A percentile compares a stretch with the other conserved stretches of the same genome.
Evolutionary conservation across 2,888 invertebrate species (phyloP).

Genomic region (Oxycera nigricornis): DNA sequence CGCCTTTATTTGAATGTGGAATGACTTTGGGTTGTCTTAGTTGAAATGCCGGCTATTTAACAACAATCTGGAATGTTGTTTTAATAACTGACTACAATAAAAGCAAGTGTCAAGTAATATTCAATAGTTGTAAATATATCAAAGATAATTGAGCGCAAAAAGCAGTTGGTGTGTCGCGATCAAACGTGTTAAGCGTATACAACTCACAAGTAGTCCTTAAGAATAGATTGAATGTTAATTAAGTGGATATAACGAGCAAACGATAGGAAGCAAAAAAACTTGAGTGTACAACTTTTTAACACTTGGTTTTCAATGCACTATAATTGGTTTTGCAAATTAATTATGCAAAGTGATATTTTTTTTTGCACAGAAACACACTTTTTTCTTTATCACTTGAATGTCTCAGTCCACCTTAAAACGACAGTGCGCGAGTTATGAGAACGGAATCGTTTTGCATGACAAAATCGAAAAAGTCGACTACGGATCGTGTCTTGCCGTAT

Average conservation of each 20-base stretch:
- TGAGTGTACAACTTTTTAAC: conserved; percentile 16
- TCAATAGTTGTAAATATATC: conserved; percentile 27
- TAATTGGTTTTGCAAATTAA: not conserved
- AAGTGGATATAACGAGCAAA: not conserved
- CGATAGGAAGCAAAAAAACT: not conserved
- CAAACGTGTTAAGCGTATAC: not conserved
- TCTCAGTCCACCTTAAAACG: not conserved
- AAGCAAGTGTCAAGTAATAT: conserved; percentile 10
- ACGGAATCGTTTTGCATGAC: not conserved
- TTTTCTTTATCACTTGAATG: not conserved
- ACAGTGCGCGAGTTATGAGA: not conserved
- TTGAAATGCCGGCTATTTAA: conserved; percentile 32
- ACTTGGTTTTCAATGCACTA: conserved; percentile 25
- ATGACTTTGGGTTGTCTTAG: conserved; percentile 29
- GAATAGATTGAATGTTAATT: conserved; percentile 18
- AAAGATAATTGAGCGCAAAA: not conserved
- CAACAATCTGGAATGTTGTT: conserved; percentile 29
- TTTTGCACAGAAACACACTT: conserved; percentile 10
- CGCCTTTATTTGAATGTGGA: conserved; percentile 6
- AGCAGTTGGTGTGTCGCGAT: not conserved
- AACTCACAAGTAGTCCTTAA: conserved; percentile 34
- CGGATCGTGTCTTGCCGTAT: conserved; percentile 48
- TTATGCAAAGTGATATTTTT: conserved; percentile 4
- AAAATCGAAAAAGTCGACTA: not conserved
- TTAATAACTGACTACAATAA: conserved; percentile 27